Evolutionary conservation across 2,797 vertebrate genomes (phyloP), one percentile per base, ranked within the genome.

Genomic region (Bryconaethiops microstoma): DNA sequence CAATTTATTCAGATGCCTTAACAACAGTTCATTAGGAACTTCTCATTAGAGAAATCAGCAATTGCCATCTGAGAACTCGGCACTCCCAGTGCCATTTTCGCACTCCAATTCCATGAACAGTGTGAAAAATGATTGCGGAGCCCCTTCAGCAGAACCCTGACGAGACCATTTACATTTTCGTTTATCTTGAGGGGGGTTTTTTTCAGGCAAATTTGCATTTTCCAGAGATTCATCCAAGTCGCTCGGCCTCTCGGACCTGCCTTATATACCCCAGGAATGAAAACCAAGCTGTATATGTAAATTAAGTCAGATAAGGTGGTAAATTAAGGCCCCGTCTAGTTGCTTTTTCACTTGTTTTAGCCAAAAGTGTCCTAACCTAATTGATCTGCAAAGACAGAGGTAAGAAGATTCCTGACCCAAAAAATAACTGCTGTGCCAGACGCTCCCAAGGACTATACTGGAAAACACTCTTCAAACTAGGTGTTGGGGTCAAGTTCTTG

Each of bases 151-250:
- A 73, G 17, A 80, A 52, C 60, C 25, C 48, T 76, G 48, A 83
- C 70, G 59, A 79, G 72, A 35, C 64, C 57, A 69, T 77, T 79
- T 79, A 76, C 25, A 65, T 78, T 64, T 63, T 23, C 39, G 12
- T 55, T 76, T 70, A 9, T 16, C 23, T 14, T 42, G 63, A 74
- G 13, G 69, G 70, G 52, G 57, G 62, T 69, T 35, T 19, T 40
- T 52, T 55, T 21, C 12, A 25, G 16, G 48, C 54, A 2, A 7
- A 62, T 64, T 17, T 29, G 52, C 57, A 50, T 48, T 8, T 71
- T 76, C 50, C 55, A 59, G 21, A 67, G 54, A 70, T 42, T 74
- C 59, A n/a, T 2, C 5, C 12, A 13, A 70, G 65, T 25, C 21
- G 12, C 25, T 50, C 23, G 57, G 45, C 45, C 39, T 64, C n/a